Percentiles rank a stretch among this genome's conserved stretches.
These are phyloP conservation scores for Lasioglossum figueresi DNA, from an alignment of 2,888 invertebrate genomes.

Conservation along the genomic window DNA sequence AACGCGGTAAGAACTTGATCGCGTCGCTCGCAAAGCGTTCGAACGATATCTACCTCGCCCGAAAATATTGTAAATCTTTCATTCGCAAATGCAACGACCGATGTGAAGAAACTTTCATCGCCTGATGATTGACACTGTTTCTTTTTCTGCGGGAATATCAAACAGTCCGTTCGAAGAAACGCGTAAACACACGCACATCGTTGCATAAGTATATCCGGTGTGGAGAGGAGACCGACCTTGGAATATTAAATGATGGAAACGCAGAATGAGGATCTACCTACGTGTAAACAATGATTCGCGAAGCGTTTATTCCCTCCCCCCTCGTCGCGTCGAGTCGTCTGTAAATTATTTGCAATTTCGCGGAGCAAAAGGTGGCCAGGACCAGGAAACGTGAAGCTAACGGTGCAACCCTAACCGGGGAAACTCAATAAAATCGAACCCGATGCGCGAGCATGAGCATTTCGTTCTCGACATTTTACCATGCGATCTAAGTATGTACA, in stretches of 20 bases:
- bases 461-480: not conserved
- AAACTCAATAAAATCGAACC: conserved; percentile 20
- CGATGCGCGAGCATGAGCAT: not conserved
- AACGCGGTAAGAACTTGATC: too few relatives aligned
- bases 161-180: conserved; percentile 45
- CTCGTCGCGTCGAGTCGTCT: not conserved
- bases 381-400: conserved; percentile 27
- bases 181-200: conserved; percentile 47
- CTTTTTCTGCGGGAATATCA: conserved; percentile 41
- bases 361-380: not conserved
- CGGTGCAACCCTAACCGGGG: conserved; percentile 21
- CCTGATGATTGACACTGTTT: conserved; percentile 31
- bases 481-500: not conserved
- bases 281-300: conserved; percentile 40
- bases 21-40: too few relatives aligned
- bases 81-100: conserved; percentile 11
- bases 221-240: conserved; percentile 58
- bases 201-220: conserved; percentile 69
- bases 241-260: conserved; percentile 53
- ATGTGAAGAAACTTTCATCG: conserved; percentile 60
- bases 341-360: conserved; percentile 34
- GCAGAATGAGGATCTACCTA: conserved; percentile 30
- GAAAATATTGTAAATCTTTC: not conserved
- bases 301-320: conserved; percentile 5
- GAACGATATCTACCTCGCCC: not conserved